Evolutionary conservation across 92 coral and sea anemone species (phyloP), one percentile per base, ranked within the genome.

Genomic region (Phenganax stokvisi): DNA sequence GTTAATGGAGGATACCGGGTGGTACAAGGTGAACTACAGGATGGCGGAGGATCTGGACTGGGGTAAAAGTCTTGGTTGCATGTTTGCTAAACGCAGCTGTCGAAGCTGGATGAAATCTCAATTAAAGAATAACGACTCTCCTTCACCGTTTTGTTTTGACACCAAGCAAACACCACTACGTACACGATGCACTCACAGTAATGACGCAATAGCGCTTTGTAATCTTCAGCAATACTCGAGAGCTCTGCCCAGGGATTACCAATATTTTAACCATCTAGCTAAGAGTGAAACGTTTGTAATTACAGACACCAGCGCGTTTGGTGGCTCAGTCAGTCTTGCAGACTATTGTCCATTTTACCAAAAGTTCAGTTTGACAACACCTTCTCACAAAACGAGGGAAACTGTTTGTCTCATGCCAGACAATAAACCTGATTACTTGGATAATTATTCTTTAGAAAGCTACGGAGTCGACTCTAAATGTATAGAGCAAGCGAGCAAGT

Each of bases 1-100:
- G 10, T 75, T 96, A 30, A 96, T 96, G 99, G 99, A 96, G 65
- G 99, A 96, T 79, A 92, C 99, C 10, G 99, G 99, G 31, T 96
- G 99, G 99, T 96, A 96, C 60, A 84, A 66, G 72, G 92, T 92
- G 25, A 90, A 96, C 86, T 96, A 96, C 83, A 90, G 88, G 88
- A 81, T 89, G 91, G 92, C 96, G 55, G 97, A 96, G 57, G 86
- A 81, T 7, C 89, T 96, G 10, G 99, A 96, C 86, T 96, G 99
- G 99, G 99, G 99, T 0, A 90, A 85, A 60, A 84, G 86, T 51
- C 87, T 90, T 20, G 99, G 99, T 30, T 96, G 99, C 70, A 80
- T 86, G 63, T 96, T 96, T 73, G 88, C 97, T 62, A 92, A 89
- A 80, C 85, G 89, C 15, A 96, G 99, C 85, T 96, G 99, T 64